Conservation (phyloP, 2,888 invertebrate genomes). For the Prenolepis imparis region DNA sequence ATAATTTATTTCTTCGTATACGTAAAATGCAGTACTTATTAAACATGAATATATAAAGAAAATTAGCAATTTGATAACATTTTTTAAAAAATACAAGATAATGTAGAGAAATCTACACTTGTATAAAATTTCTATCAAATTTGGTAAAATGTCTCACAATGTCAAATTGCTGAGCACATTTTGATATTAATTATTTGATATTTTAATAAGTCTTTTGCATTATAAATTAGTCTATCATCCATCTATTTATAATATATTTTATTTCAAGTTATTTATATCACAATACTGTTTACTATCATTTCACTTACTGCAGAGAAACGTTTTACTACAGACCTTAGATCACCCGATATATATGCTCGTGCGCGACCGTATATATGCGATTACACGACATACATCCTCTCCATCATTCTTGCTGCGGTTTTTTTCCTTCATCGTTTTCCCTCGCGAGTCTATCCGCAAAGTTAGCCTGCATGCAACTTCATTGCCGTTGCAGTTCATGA, state of each 20-base stretch:
- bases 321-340: neutral
- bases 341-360: slow-evolving; percentile 48
- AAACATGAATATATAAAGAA: neutral
- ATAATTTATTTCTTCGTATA: neutral
- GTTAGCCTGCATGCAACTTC: slow-evolving; percentile 58
- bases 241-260: neutral
- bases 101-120: neutral
- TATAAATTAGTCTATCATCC: neutral
- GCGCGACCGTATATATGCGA: slow-evolving; percentile 37
- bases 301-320: neutral
- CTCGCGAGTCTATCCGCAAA: slow-evolving; percentile 27
- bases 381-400: slow-evolving; percentile 54
- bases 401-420: slow-evolving; percentile 44
- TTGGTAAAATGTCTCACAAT: neutral
- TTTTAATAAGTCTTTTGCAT: neutral
- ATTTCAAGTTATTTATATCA: neutral
- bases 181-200: neutral
- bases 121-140: neutral
- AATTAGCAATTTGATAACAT: neutral
- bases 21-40: neutral
- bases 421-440: slow-evolving; percentile 39
- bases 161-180: neutral
- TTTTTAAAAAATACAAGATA: neutral
- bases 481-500: slow-evolving; percentile 61
- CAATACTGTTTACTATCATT: neutral